Evolutionary conservation across 2,797 vertebrate species (phyloP).

Genomic region (Paguma larvata): DNA sequence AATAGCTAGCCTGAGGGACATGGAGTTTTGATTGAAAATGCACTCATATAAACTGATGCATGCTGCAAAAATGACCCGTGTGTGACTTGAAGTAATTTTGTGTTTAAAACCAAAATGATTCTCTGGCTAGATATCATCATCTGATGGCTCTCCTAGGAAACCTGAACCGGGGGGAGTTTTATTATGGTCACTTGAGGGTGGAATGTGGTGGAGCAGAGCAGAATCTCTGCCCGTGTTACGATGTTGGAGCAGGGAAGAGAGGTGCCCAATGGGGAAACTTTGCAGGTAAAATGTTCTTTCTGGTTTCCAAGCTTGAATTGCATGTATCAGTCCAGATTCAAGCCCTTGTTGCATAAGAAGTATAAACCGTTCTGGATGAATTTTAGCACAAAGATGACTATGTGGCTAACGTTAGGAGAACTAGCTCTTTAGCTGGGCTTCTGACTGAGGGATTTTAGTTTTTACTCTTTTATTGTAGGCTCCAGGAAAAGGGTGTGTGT

Average conservation of each 20-base stretch:
- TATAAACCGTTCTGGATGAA: background rate
- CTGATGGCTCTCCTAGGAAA: constrained; percentile 32
- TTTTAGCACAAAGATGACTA: constrained; percentile 55
- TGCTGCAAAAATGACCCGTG: constrained; percentile 41
- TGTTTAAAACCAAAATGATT: constrained; percentile 50
- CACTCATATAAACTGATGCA: background rate
- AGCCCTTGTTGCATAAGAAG: background rate
- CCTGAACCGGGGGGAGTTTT: background rate
- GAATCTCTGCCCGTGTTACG: background rate
- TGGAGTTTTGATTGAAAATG: constrained; percentile 54
- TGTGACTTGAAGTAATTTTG: constrained; percentile 60
- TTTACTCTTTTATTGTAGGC: constrained; percentile 21
- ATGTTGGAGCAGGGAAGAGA: constrained; percentile 5
- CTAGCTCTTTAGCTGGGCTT: constrained; percentile 30
- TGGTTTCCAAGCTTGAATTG: constrained; percentile 55
- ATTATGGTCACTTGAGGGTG: background rate
- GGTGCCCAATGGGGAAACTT: background rate
- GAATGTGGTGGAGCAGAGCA: background rate
- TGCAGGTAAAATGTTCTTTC: constrained; percentile 22
- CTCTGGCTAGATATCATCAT: background rate
- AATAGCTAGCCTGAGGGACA: background rate
- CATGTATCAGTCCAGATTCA: background rate
- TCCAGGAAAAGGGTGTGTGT: background rate
- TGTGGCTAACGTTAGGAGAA: constrained; percentile 51
- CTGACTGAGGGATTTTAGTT: constrained; percentile 27